Evolutionary conservation across 1,140 invertebrate genomes (phyloP), one percentile per base, ranked within the genome.

Genomic region (Pseudobourletiella spinata): DNA sequence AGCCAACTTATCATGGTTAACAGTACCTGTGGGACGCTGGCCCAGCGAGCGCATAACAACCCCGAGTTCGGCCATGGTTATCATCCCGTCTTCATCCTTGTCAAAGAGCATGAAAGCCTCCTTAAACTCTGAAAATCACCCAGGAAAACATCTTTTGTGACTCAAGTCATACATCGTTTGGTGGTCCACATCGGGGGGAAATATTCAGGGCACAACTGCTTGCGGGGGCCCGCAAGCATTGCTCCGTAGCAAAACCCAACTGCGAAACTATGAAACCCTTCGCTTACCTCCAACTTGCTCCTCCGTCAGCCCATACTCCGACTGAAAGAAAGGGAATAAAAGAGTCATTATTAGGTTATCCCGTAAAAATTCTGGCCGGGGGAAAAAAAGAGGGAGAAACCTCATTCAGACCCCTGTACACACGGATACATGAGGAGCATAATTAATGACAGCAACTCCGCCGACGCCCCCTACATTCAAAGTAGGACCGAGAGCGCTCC

Each of bases 31-130:
- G 46, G 89, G 89, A 74, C 88, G 79, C 74, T 92, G 89, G 52
- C 91, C 91, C 66, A 94, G 78, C 2, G 88, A 90, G 70, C 87
- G 77, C 89, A 92, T 92, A 11, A 93, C 88, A 28, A 91, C 86
- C 1, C 87, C 89, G 20, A 93, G 79, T 75, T 94, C 91, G 1
- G 87, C 86, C 79, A 89, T 86, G 20, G 88, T 91, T 69, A 94
- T 91, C 28, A 85, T 87, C 1, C 90, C 90, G 73, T 94, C 90
- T 75, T 91, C 88, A 72, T 94, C 89, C 73, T 93, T 93, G 75
- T 94, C 91, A 73, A 93, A 93, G 25, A 93, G 79, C 85, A 89
- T 89, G 75, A 94, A 93, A 6, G 89, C 89, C 76, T 93, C 89
- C 76, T 91, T 90, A 78, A 90, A 91, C 79, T 92, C 88, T 86